Conservation (phyloP, 2,888 invertebrate genomes). For the Andricus curvator region DNA sequence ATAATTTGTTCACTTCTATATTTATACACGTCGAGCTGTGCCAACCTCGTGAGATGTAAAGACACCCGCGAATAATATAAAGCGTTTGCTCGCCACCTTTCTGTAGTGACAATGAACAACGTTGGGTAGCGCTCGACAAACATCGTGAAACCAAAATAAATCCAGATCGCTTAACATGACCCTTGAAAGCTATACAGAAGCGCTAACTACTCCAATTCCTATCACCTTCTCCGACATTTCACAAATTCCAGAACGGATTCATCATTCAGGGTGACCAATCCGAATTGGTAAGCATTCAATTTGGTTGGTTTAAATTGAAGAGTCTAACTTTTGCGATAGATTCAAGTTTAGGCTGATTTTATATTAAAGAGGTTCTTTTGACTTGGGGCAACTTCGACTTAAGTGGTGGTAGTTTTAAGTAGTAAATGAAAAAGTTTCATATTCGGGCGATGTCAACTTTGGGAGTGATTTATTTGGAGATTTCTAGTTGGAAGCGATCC, state of each 20-base stretch:
- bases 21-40: constrained; percentile 55
- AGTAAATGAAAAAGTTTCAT: not conserved
- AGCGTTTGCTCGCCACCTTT: constrained; percentile 31
- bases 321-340: too few species aligned
- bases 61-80: constrained; percentile 27
- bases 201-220: not conserved
- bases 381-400: not conserved
- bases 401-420: too few species aligned
- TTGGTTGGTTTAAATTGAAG: too few species aligned
- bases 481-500: constrained; percentile 7
- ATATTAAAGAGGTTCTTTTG: not conserved
- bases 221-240: not conserved
- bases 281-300: not conserved
- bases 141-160: constrained; percentile 32
- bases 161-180: not conserved
- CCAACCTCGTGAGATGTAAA: constrained; percentile 30
- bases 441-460: not conserved
- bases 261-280: not conserved
- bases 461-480: constrained; percentile 2
- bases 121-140: constrained; percentile 29
- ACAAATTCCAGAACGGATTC: not conserved
- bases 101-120: constrained; percentile 29
- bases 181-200: constrained; percentile 1
- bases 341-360: too few species aligned
- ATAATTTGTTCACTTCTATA: constrained; percentile 71